Evolutionary conservation across 2,888 invertebrate genomes (phyloP).

Genomic region (Selenia dentaria): DNA sequence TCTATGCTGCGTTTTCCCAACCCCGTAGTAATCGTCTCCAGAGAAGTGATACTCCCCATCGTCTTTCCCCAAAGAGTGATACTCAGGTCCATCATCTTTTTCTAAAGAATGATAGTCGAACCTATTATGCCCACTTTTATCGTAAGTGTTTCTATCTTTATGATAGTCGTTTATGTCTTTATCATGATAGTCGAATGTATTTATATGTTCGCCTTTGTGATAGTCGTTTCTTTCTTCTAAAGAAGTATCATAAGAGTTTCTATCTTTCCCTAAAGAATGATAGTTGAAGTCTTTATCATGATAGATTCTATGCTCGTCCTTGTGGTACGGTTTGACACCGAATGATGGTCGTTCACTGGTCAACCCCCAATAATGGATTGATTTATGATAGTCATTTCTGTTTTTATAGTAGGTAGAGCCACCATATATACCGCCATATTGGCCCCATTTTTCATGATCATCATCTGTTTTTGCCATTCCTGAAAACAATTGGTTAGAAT

Average conservation of each 20-base stretch:
- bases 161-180: constrained; percentile 3
- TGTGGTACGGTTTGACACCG: constrained; percentile 52
- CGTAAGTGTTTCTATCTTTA: background rate
- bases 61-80: constrained; percentile 7
- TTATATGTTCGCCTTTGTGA: constrained; percentile 1
- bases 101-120: constrained; percentile 3
- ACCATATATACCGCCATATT: constrained; percentile 86
- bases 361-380: constrained; percentile 81
- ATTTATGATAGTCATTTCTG: constrained; percentile 67
- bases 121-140: background rate
- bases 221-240: constrained; percentile 10
- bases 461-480: constrained; percentile 62
- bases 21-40: constrained; percentile 37
- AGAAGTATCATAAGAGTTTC: constrained; percentile 43
- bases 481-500: no score
- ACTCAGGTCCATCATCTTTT: constrained; percentile 1
- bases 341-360: constrained; percentile 58
- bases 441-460: constrained; percentile 81
- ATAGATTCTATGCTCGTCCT: constrained; percentile 6
- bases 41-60: constrained; percentile 4
- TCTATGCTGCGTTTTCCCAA: constrained; percentile 28
- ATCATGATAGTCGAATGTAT: constrained; percentile 2
- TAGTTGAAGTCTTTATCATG: constrained; percentile 18
- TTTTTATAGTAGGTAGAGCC: constrained; percentile 68
- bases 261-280: constrained; percentile 25